Conservation (phyloP, 2,113 vertebrate genomes). For the Plecotus auritus region DNA sequence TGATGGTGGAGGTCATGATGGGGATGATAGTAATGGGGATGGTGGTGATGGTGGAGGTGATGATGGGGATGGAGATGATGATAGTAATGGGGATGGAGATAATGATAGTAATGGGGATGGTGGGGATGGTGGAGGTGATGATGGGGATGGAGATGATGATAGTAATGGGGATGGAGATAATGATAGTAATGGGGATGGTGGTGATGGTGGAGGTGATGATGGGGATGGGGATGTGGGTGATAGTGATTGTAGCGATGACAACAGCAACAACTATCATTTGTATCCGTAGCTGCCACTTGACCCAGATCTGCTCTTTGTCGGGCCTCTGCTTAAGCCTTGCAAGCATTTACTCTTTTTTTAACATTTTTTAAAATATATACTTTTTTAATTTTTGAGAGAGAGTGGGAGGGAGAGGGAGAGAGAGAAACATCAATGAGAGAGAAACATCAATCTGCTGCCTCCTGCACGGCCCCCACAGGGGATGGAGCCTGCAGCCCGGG, state of each 20-base stretch:
- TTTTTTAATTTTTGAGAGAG: too few relatives aligned
- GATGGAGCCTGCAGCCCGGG: too few relatives aligned
- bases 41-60: fast-evolving
- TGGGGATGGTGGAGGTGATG: too few relatives aligned
- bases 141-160: fast-evolving
- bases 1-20: fast-evolving
- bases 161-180: fast-evolving
- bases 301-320: fast-evolving
- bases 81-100: fast-evolving
- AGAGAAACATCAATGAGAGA: too few relatives aligned
- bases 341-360: background rate
- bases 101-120: fast-evolving
- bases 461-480: too few relatives aligned
- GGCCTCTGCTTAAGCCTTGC: background rate
- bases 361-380: too few relatives aligned
- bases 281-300: background rate
- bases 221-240: background rate
- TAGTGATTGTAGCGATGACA: too few relatives aligned
- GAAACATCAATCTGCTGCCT: too few relatives aligned
- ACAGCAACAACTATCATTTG: background rate
- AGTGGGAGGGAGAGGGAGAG: too few relatives aligned
- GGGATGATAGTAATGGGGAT: too few relatives aligned
- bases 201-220: too few relatives aligned
- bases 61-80: background rate
- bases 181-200: too few relatives aligned